Percentiles rank a stretch among this genome's conserved stretches.
Conservation (phyloP, 2,888 invertebrate species). For the Eurytoma californica region DNA sequence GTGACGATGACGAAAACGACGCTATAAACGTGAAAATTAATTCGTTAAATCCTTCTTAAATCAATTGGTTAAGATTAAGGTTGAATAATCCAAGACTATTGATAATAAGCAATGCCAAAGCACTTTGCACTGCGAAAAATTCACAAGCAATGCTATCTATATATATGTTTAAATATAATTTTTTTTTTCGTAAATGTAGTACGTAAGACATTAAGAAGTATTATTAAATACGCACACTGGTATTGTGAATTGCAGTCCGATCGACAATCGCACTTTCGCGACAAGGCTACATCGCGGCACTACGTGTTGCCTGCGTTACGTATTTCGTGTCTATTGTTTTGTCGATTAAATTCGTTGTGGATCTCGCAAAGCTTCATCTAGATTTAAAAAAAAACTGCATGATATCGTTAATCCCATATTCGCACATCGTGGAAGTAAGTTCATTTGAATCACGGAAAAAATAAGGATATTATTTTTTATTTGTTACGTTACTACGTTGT, state of each 20-base stretch:
- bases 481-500: not conserved
- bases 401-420: conserved; percentile 15
- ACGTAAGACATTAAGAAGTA: conserved; percentile 28
- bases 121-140: conserved; percentile 67
- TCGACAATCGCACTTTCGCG: conserved; percentile 27
- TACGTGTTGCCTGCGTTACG: conserved; percentile 30
- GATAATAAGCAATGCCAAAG: conserved; percentile 64
- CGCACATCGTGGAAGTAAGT: not conserved
- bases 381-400: conserved; percentile 30
- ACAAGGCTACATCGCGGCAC: conserved; percentile 19
- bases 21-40: conserved; percentile 46
- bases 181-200: conserved; percentile 30
- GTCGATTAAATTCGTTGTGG: conserved; percentile 13
- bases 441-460: conserved; percentile 27
- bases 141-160: conserved; percentile 49
- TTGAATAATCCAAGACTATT: conserved; percentile 20
- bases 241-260: conserved; percentile 52
- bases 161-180: not conserved
- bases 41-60: not conserved
- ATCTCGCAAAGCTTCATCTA: conserved; percentile 18
- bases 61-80: not conserved
- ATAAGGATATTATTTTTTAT: not conserved
- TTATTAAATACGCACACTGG: not conserved
- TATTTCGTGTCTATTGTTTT: conserved; percentile 28
- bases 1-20: conserved; percentile 41